Percentiles rank a stretch among this genome's conserved stretches.
Evolutionary conservation across 1,140 invertebrate genomes (phyloP).

Genomic region (Sycobia sp.): DNA sequence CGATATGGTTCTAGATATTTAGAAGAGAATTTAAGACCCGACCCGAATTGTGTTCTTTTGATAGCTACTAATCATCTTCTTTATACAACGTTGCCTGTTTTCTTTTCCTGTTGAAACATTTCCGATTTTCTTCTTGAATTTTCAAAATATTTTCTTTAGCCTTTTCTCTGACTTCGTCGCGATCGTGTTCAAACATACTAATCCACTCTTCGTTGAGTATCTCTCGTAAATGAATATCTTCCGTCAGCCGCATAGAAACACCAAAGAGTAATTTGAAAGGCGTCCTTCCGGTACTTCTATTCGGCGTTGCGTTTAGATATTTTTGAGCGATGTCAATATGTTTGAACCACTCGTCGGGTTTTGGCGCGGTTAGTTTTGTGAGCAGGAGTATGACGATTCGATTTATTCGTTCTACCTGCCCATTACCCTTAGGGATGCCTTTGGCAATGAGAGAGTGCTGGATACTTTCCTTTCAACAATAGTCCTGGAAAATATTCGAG

Average conservation of each 20-base stretch:
- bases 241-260: neutral
- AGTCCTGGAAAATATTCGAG: conserved; percentile 36
- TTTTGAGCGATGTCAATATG: too few species aligned
- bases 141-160: conserved; percentile 25
- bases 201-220: conserved; percentile 20
- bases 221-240: neutral
- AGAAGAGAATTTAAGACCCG: conserved; percentile 27
- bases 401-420: conserved; percentile 42
- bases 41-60: conserved; percentile 38
- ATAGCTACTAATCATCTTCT: conserved; percentile 41
- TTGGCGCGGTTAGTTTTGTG: conserved; percentile 20
- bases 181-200: conserved; percentile 3
- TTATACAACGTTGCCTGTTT: conserved; percentile 16
- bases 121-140: conserved; percentile 43
- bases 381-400: conserved; percentile 30
- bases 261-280: neutral
- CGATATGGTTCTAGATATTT: conserved; percentile 32
- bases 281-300: too few species aligned
- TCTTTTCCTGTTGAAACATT: conserved; percentile 34
- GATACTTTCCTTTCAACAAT: neutral
- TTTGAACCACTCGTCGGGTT: neutral
- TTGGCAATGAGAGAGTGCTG: neutral
- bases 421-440: conserved; percentile 30
- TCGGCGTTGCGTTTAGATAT: too few species aligned
- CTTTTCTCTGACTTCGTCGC: conserved; percentile 3